Percentiles rank a stretch among this genome's conserved stretches.
Conservation (phyloP, 2,113 vertebrate genomes). For the Lepidothrix coronata region DNA sequence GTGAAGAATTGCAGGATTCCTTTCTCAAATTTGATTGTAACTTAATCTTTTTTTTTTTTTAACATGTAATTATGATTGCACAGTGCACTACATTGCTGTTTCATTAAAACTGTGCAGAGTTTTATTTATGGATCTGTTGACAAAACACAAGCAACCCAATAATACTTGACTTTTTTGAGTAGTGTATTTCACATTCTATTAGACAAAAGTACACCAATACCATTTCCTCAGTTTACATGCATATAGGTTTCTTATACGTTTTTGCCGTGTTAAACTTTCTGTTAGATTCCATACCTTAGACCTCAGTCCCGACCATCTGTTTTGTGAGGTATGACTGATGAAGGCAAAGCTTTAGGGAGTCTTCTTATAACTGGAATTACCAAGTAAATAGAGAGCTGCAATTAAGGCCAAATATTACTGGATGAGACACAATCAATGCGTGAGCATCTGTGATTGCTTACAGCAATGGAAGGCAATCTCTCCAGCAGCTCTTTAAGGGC, state of each 20-base stretch:
- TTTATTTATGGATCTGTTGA: background rate
- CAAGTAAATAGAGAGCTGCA: background rate
- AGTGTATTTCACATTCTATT: background rate
- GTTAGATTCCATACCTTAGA: background rate
- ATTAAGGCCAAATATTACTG: background rate
- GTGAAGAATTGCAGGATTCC: background rate
- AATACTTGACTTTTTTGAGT: background rate
- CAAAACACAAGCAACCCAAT: background rate
- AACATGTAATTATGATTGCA: background rate
- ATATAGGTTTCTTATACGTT: background rate
- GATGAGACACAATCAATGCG: background rate
- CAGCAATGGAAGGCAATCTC: accelerated
- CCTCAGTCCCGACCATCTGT: background rate
- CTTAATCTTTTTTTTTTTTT: background rate
- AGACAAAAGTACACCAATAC: background rate
- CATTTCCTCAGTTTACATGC: background rate
- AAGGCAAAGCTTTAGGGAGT: background rate
- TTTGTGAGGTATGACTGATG: background rate
- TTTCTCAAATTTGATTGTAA: background rate
- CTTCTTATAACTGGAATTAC: background rate
- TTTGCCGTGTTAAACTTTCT: background rate
- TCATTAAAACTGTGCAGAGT: background rate
- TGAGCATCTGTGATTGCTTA: background rate
- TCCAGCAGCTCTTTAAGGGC: background rate
- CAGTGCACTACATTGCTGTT: background rate